phyloP scores from a whole-genome alignment of 2,888 invertebrate species.

The Limnephilus marmoratus region DNA sequence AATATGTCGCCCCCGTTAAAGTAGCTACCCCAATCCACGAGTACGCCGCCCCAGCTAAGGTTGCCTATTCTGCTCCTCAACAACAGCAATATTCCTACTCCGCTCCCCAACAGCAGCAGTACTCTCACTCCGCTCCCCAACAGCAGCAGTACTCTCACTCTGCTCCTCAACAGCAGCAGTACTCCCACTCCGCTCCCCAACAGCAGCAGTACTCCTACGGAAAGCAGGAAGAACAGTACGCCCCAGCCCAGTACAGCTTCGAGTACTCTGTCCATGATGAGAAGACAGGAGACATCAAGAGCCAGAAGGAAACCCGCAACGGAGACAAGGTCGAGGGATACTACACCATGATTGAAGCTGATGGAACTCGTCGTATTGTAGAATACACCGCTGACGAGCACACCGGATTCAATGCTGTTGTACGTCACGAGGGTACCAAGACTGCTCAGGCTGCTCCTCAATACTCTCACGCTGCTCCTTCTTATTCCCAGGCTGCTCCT shows the following conservation, averaged over 20 bases:
- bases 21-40: constrained; percentile 43
- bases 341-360: constrained; percentile 76
- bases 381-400: constrained; percentile 74
- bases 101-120: constrained; percentile 53
- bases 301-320: constrained; percentile 74
- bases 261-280: constrained; percentile 74
- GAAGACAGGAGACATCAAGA: constrained; percentile 74
- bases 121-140: constrained; percentile 47
- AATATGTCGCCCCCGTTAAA: constrained; percentile 48
- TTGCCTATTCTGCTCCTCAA: constrained; percentile 36
- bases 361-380: constrained; percentile 74
- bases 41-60: constrained; percentile 47
- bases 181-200: not conserved
- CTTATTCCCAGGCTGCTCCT: constrained; percentile 53
- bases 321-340: constrained; percentile 74
- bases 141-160: constrained; percentile 34
- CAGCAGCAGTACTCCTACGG: not conserved
- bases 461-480: constrained; percentile 45
- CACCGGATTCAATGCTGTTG: constrained; percentile 75
- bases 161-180: not conserved
- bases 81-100: constrained; percentile 51
- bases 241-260: constrained; percentile 65
- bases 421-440: constrained; percentile 70
- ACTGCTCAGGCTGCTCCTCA: constrained; percentile 6
- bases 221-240: constrained; percentile 50